Evolutionary conservation across 2,888 invertebrate genomes (phyloP), one percentile per base, ranked within the genome.

Genomic region (Brachycybe producta): DNA sequence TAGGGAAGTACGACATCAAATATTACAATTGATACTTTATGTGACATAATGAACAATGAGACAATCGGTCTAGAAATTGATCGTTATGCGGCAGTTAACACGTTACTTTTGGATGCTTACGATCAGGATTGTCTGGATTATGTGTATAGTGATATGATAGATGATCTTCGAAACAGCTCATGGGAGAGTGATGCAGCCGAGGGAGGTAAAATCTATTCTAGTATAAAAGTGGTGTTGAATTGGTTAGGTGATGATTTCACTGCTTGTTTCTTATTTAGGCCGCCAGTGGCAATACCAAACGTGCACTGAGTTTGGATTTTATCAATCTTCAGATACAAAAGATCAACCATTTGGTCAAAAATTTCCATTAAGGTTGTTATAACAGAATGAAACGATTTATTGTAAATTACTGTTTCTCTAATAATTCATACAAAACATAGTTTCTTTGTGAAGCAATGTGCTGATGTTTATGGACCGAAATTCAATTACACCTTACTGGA

Each of bases 71-170:
- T 34, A 32, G 52, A 49, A 15, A n/a, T 52, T 23, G 34, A 51
- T 27, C 51, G 53, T n/a, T 74, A 87, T 48, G 88, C 81, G 0
- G 70, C 71, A 13, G 79, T 91, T 32, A 91, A 83, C 65, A 69
- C 71, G 3, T 66, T 86, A 56, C 62, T 86, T 49, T 63, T 92
- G 53, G 67, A 75, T 3, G 73, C 77, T 4, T 72, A 74, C 13
- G 74, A 78, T 17, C 73, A 84, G 61, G 77, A 76, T 21, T 94
- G 94, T 64, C 67, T 88, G 50, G 87, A 92, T 65, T 86, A 82
- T 62, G 81, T 76, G 57, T 94, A 92, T 61, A 70, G 74, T 11
- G 80, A 79, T 55, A 80, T 82, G 78, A 75, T 88, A 30, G 65
- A 73, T 1, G 74, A 78, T 38, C 67, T 86, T 64, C 74, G 75